Base-by-base conservation (phyloP, 2,113 vertebrate genomes). In the Lutjanus erythropterus region DNA sequence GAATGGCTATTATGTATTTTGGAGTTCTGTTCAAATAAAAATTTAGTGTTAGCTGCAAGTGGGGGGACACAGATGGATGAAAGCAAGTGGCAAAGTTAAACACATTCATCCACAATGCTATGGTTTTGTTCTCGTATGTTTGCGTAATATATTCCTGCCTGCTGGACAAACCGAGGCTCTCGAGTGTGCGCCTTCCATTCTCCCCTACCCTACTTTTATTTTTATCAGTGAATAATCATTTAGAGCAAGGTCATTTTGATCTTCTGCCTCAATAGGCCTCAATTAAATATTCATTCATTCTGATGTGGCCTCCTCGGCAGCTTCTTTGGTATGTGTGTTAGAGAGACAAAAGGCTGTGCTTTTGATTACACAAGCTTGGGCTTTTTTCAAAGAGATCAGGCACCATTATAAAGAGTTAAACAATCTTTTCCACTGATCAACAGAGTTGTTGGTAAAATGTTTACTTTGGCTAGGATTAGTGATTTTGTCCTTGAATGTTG, bases 271-370 rank as follows among this genome's bases (percentile, higher is more conserved):
- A 96, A 95, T 93, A 90, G 94, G 90, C 89, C 91, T 91, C 93
- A 93, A 96, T 95, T 95, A 95, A 95, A 94, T 94, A 94, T 95
- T 94, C 91, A 95, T 95, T 94, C 91, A 95, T 92, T 93, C 90
- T 89, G 92, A 91, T 89, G 90, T 92, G 92, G 92, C 91, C 92
- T 94, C 89, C 92, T 90, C 85, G 35, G 86, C 90, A 89, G 87
- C 78, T 90, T 93, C 93, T 93, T 92, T 92, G 90, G 89, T 90
- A 92, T 94, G 91, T 91, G 89, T 86, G 91, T 77, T 87, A 81
- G 79, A 87, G 87, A 94, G 85, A 95, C 93, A 95, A 95, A 96
- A 87, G 91, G 90, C 86, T 91, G 86, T 89, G 92, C 92, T 91
- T 94, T 93, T 94, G 88, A 93, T 94, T 92, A 94, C 89, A 91